Evolutionary conservation across 2,888 invertebrate species (phyloP).

Genomic region (Hydrotaea diabolus): DNA sequence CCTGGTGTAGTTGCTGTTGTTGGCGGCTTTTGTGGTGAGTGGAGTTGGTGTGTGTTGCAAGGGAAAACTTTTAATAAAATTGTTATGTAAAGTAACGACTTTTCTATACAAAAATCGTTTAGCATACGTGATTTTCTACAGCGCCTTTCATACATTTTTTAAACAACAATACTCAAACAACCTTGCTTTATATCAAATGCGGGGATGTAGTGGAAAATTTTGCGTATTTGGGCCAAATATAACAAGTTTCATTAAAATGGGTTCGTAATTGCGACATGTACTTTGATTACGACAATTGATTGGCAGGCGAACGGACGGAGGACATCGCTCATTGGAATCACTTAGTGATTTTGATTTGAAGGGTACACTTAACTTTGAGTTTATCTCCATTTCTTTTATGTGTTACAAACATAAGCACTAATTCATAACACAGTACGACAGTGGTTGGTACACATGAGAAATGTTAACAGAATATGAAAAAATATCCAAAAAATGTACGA

Average conservation of each 20-base stretch:
- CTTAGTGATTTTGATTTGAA: too few relatives aligned
- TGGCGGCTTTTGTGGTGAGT: neutral
- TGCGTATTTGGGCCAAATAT: neutral
- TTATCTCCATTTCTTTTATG: too few relatives aligned
- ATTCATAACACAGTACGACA: too few relatives aligned
- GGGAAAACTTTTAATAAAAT: conserved; percentile 64
- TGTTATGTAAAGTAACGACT: conserved; percentile 63
- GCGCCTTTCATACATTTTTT: conserved; percentile 55
- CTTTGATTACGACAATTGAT: too few relatives aligned
- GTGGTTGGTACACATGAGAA: too few relatives aligned
- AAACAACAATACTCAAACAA: neutral
- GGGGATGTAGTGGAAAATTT: neutral
- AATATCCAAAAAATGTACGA: too few relatives aligned
- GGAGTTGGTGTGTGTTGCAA: conserved; percentile 33
- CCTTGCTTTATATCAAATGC: neutral
- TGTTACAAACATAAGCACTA: too few relatives aligned
- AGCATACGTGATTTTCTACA: conserved; percentile 50
- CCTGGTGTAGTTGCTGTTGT: conserved; percentile 20
- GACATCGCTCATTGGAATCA: too few relatives aligned
- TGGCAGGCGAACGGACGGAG: too few relatives aligned
- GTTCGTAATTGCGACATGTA: too few relatives aligned
- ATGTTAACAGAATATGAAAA: too few relatives aligned
- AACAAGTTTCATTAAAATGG: neutral
- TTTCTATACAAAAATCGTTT: conserved; percentile 58
- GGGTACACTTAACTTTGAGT: too few relatives aligned